Conservation (phyloP, 1,140 invertebrate genomes). For the Zaprionus ghesquierei region DNA sequence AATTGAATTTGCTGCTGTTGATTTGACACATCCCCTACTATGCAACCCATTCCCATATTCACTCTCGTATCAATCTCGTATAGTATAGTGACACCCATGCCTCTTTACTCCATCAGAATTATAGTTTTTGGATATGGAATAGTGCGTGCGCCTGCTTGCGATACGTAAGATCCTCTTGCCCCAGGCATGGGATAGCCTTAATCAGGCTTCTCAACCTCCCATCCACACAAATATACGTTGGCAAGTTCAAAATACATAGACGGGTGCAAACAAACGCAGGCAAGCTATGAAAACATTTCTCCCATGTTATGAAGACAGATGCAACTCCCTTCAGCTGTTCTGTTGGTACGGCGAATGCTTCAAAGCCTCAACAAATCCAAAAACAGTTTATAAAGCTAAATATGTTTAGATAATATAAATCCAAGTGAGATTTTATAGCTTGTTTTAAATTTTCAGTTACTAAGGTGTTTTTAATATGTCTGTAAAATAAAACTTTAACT, state of each 20-base stretch:
- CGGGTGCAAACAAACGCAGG: background rate
- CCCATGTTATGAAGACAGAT: too few relatives aligned
- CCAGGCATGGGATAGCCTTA: background rate
- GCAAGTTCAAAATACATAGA: background rate
- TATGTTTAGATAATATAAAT: too few relatives aligned
- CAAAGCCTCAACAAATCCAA: background rate
- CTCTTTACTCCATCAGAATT: background rate
- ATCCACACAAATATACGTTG: background rate
- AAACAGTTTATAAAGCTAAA: background rate
- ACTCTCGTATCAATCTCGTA: too few relatives aligned
- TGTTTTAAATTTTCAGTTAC: too few relatives aligned
- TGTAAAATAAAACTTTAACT: too few relatives aligned
- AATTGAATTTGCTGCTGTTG: slow-evolving; percentile 70
- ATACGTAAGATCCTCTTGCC: background rate
- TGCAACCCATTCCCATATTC: background rate
- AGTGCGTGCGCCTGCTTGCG: background rate
- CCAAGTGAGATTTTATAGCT: too few relatives aligned
- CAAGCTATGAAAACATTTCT: background rate
- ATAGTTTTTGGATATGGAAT: background rate
- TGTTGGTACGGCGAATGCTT: background rate
- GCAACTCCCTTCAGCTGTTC: background rate
- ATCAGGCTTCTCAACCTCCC: background rate
- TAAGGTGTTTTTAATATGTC: too few relatives aligned
- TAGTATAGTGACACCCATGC: too few relatives aligned
- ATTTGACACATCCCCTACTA: slow-evolving; percentile 37